A percentile compares a stretch with the other conserved stretches of the same genome.
Conservation (phyloP, 2,888 invertebrate genomes). For the Pristionchus arcanus region DNA sequence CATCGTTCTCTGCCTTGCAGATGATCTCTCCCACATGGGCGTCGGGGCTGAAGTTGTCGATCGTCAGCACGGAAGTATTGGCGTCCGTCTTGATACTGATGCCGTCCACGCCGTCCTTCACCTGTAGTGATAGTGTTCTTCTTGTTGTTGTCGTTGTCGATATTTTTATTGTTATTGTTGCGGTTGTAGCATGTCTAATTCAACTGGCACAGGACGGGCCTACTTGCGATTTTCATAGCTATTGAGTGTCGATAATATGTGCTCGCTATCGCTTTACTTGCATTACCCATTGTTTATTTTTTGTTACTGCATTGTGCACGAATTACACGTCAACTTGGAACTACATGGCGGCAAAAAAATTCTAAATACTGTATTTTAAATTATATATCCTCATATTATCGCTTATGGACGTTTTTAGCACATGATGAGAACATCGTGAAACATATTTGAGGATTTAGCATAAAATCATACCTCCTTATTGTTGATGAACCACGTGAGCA, state of each 20-base stretch:
- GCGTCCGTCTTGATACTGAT: slow-evolving; percentile 86
- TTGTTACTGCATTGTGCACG: too few relatives aligned
- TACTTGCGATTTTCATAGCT: too few relatives aligned
- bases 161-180: background rate
- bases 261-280: too few relatives aligned
- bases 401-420: background rate
- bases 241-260: too few relatives aligned
- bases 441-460: background rate
- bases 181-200: too few relatives aligned
- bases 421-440: background rate
- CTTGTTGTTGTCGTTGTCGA: too few relatives aligned
- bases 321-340: too few relatives aligned
- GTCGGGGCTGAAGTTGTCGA: slow-evolving; percentile 82
- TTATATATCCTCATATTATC: too few relatives aligned
- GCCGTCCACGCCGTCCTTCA: slow-evolving; percentile 85
- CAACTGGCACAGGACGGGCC: too few relatives aligned
- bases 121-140: background rate
- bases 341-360: too few relatives aligned
- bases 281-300: too few relatives aligned
- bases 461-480: slow-evolving; percentile 83
- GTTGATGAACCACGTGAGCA: slow-evolving; percentile 84
- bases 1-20: slow-evolving; percentile 80
- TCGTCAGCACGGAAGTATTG: slow-evolving; percentile 88
- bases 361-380: too few relatives aligned
- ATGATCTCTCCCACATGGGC: slow-evolving; percentile 79